Evolutionary conservation across 2,888 invertebrate species (phyloP).

Genomic region (Sinelater perroti): DNA sequence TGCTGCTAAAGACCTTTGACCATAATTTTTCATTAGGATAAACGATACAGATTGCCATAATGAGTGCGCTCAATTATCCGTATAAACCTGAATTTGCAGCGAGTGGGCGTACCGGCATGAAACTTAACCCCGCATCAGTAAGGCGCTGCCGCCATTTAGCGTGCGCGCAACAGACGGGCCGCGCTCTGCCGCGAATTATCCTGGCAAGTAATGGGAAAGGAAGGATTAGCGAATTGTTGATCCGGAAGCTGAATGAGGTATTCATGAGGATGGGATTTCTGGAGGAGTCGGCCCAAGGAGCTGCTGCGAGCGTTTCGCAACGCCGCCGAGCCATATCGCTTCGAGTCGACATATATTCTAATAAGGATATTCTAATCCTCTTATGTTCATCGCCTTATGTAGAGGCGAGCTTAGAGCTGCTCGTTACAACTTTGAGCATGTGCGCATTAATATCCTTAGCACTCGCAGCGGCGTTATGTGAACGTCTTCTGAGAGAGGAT

Average conservation of each 20-base stretch:
- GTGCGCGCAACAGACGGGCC: too few relatives aligned
- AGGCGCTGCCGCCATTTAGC: slow-evolving; percentile 31
- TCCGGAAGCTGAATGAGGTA: too few relatives aligned
- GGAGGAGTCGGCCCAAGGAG: neutral
- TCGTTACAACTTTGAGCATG: slow-evolving; percentile 29
- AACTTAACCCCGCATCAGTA: slow-evolving; percentile 31
- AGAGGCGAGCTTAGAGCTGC: slow-evolving; percentile 21
- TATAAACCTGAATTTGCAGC: slow-evolving; percentile 32
- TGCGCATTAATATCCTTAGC: slow-evolving; percentile 28
- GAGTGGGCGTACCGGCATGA: slow-evolving; percentile 32
- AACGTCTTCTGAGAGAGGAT: slow-evolving; percentile 14
- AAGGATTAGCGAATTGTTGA: too few relatives aligned
- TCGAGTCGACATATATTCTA: slow-evolving; percentile 30
- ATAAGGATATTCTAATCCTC: slow-evolving; percentile 30
- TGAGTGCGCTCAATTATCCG: slow-evolving; percentile 33
- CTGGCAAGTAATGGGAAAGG: too few relatives aligned
- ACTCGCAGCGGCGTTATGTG: slow-evolving; percentile 15
- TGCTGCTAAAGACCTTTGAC: slow-evolving; percentile 25
- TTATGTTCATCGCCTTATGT: slow-evolving; percentile 27
- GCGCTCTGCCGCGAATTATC: too few relatives aligned
- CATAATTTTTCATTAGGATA: slow-evolving; percentile 31
- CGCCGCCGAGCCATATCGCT: slow-evolving; percentile 14
- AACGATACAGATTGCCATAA: slow-evolving; percentile 31
- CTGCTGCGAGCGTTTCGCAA: neutral
- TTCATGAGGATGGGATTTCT: neutral